These are phyloP conservation scores for Lethocerus indicus DNA, from an alignment of 1,140 invertebrate species.

Conservation along the genomic window DNA sequence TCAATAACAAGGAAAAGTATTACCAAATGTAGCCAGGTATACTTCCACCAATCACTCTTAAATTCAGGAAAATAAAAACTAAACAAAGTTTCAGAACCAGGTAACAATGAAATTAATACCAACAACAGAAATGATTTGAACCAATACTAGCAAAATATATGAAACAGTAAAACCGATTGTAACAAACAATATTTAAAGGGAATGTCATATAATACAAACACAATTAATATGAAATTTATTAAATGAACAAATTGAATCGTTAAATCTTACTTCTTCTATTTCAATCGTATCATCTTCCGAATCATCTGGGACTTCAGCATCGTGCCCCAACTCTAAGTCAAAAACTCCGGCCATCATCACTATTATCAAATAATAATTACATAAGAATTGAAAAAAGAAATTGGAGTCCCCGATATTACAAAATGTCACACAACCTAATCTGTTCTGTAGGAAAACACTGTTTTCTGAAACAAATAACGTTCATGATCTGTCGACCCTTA, in stretches of 20 bases:
- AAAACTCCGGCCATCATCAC: slow-evolving; percentile 36
- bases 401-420: no score
- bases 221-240: slow-evolving; percentile 1
- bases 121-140: neutral
- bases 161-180: neutral
- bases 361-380: neutral
- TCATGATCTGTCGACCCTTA: no score
- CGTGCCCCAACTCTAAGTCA: slow-evolving; percentile 70
- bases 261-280: slow-evolving; percentile 48
- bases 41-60: no score
- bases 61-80: no score
- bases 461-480: neutral
- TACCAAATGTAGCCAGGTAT: no score
- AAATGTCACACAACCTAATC: no score
- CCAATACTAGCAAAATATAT: neutral
- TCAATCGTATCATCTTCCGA: slow-evolving; percentile 68
- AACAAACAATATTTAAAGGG: neutral
- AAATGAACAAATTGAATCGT: slow-evolving; percentile 13
- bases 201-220: slow-evolving; percentile 1
- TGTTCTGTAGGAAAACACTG: neutral
- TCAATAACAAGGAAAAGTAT: no score
- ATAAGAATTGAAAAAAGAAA: no score
- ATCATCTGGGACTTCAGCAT: slow-evolving; percentile 50
- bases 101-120: slow-evolving; percentile 4
- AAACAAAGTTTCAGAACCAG: no score